Conservation (phyloP, 1,140 invertebrate genomes). For the Musca domestica region DNA sequence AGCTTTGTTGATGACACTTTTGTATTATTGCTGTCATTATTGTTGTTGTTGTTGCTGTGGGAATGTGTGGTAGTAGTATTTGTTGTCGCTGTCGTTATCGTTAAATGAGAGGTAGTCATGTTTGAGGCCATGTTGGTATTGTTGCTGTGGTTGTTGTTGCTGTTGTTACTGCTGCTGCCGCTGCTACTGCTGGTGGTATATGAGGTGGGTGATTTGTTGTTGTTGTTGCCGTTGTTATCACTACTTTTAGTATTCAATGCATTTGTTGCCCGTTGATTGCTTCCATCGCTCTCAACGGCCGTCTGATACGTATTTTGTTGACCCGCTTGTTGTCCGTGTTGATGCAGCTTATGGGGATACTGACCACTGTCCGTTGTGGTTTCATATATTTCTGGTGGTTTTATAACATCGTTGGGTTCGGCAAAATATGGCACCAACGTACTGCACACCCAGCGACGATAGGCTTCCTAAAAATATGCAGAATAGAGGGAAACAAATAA, state of each 20-base stretch:
- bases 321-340: background rate
- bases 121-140: slow-evolving; percentile 19
- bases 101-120: slow-evolving; percentile 16
- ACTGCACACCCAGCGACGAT: slow-evolving; percentile 84
- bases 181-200: slow-evolving; percentile 16
- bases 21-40: slow-evolving; percentile 21
- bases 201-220: background rate
- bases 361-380: slow-evolving; percentile 25
- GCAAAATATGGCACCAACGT: slow-evolving; percentile 77
- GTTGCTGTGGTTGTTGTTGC: slow-evolving; percentile 19
- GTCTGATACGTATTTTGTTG: background rate
- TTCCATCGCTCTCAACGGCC: background rate
- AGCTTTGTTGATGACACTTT: background rate
- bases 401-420: slow-evolving; percentile 47
- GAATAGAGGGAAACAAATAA: slow-evolving; percentile 2
- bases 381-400: slow-evolving; percentile 24
- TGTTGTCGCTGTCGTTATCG: slow-evolving; percentile 12
- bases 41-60: slow-evolving; percentile 11
- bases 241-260: background rate
- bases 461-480: slow-evolving; percentile 71
- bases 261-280: background rate
- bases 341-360: slow-evolving; percentile 16
- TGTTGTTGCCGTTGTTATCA: background rate
- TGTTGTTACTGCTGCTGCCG: slow-evolving; percentile 20
- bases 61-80: background rate